A percentile compares a stretch with the other conserved stretches of the same genome.
These are phyloP conservation scores for Cryptotermes secundus DNA, from an alignment of 1,140 invertebrate genomes.

Conservation along the genomic window DNA sequence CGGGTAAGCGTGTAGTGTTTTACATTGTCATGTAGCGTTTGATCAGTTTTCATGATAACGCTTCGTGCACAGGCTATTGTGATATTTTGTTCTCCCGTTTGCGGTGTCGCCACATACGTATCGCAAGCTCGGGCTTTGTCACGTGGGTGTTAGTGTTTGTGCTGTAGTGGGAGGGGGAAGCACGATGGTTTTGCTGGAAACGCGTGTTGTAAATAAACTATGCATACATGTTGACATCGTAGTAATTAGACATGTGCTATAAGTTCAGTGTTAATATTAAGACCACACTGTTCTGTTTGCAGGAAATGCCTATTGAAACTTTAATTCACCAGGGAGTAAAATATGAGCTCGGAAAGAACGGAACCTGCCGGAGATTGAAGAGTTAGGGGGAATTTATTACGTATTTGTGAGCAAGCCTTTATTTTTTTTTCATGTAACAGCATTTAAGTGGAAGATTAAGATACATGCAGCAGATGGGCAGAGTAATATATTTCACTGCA, in stretches of 20 bases:
- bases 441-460: neutral
- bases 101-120: conserved; percentile 29
- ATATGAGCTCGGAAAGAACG: neutral
- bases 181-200: neutral
- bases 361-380: conserved; percentile 26
- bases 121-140: conserved; percentile 31
- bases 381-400: neutral
- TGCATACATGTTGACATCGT: neutral
- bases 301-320: neutral
- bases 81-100: conserved; percentile 24
- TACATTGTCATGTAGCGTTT: conserved; percentile 8
- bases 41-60: neutral
- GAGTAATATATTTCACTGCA: neutral
- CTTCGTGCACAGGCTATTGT: neutral
- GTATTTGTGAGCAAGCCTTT: neutral
- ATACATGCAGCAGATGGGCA: neutral
- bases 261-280: neutral
- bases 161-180: neutral
- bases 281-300: conserved; percentile 5
- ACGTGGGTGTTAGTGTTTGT: conserved; percentile 29
- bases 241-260: neutral
- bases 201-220: neutral
- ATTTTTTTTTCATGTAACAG: neutral
- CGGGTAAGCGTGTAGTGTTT: conserved; percentile 21
- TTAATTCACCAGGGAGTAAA: neutral